phyloP scores from a whole-genome alignment of 2,113 vertebrate species.

The Suricata suricatta region DNA sequence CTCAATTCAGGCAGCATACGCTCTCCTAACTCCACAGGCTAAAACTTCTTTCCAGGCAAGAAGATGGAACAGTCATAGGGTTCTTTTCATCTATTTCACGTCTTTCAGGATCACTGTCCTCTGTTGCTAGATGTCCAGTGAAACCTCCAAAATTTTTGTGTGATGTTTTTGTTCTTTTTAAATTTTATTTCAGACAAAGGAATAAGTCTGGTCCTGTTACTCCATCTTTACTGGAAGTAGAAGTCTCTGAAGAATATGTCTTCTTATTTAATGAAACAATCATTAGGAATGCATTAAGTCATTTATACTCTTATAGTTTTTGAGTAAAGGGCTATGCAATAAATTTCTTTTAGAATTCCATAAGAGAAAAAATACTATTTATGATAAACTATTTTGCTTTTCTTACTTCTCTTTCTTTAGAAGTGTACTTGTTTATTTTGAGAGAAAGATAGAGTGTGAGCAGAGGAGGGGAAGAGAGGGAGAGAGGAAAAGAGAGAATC shows the following conservation, averaged over 20 bases:
- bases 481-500: too few species aligned
- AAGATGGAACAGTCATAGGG: rapidly evolving
- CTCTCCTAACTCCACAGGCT: background rate
- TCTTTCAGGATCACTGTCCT: background rate
- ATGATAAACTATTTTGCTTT: background rate
- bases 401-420: background rate
- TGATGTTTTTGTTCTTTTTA: background rate
- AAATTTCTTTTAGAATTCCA: background rate
- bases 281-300: background rate
- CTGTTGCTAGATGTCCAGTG: background rate
- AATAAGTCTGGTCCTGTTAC: background rate
- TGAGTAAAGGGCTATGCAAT: background rate
- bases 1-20: background rate
- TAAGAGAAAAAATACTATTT: background rate
- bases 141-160: background rate
- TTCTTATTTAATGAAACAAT: background rate
- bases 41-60: background rate
- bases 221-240: background rate
- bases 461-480: too few species aligned
- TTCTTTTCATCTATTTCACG: background rate
- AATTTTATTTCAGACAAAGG: background rate
- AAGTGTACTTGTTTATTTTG: too few species aligned
- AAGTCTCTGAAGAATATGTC: background rate
- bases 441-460: too few species aligned
- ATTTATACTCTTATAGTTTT: background rate